Percentiles rank a stretch among this genome's conserved stretches.
These are phyloP conservation scores for Rhynchomys soricoides DNA, from an alignment of 2,113 vertebrate genomes.

Conservation along the genomic window DNA sequence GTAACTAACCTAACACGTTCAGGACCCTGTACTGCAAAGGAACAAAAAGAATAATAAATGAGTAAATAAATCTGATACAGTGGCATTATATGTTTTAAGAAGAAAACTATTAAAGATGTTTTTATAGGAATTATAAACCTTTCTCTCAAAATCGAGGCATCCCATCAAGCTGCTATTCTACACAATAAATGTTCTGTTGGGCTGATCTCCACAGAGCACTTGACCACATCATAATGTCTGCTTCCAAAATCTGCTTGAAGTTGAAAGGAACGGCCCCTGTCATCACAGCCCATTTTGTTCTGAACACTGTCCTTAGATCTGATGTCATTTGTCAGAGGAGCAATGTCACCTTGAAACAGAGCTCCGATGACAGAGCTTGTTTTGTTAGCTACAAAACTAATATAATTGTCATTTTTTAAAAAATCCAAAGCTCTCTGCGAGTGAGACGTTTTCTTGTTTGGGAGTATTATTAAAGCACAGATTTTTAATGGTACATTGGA, in stretches of 20 bases:
- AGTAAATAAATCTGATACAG: background rate
- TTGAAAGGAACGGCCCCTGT: background rate
- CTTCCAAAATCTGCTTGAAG: constrained; percentile 26
- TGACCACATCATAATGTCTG: background rate
- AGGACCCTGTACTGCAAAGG: background rate
- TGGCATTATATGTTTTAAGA: background rate
- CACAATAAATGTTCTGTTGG: background rate
- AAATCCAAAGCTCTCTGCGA: background rate
- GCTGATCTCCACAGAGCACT: background rate
- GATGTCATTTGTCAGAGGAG: background rate
- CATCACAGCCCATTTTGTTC: constrained; percentile 24
- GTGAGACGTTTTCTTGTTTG: background rate
- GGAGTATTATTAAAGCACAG: background rate
- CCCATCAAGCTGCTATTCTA: background rate
- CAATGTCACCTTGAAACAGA: background rate
- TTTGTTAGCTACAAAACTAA: background rate
- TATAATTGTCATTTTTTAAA: background rate
- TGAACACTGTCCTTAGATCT: background rate
- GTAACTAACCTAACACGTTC: no score
- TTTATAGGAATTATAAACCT: constrained; percentile 2
- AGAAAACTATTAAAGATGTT: background rate
- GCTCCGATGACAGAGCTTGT: background rate
- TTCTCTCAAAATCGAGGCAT: background rate
- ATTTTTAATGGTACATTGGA: background rate
- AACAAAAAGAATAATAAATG: background rate